Evolutionary conservation across 2,888 invertebrate species (phyloP), one percentile per base, ranked within the genome.

Genomic region (Pheosia gnoma): DNA sequence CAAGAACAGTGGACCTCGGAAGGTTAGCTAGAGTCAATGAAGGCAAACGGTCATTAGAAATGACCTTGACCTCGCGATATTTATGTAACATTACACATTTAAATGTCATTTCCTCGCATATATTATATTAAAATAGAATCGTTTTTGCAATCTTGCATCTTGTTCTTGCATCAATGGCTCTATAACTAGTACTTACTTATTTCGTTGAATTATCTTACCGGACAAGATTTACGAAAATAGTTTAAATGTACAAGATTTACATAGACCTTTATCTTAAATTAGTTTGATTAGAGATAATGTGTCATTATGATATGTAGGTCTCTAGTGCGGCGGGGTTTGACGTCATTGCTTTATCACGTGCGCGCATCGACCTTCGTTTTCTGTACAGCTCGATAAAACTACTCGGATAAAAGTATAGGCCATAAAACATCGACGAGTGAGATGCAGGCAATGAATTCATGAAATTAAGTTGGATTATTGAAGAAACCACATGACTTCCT

Each of bases 311-410:
- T 66, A 65, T 70, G 59, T 68, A 68, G 63, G 66, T 67, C 70
- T 66, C 70, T 62, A 58, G 67, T 80, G 79, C 85, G 83, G 82
- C 70, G 82, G 25, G 25, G 69, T 60, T 78, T 80, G 81, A 85
- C 86, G 87, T 85, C 82, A 81, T 59, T 57, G 68, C 67, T 71
- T 65, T 77, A 82, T 87, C 86, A 88, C 88, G 87, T 82, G 88
- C 79, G 88, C 79, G 51, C 61, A 58, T 52, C 77, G 83, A 79
- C 87, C 86, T 87, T 84, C 77, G 74, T 67, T 71, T 68, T 65
- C 67, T 52, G 63, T 70, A 61, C 63, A 64, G 57, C 66, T 67
- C 59, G 59, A 67, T 66, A 65, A 59, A 62, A 70, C 57, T 67
- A 58, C 59, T 58, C 54, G 61, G 53, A 63, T 58, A 70, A 60